Conservation (phyloP, 2,888 invertebrate genomes). For the Theristus sp. region DNA sequence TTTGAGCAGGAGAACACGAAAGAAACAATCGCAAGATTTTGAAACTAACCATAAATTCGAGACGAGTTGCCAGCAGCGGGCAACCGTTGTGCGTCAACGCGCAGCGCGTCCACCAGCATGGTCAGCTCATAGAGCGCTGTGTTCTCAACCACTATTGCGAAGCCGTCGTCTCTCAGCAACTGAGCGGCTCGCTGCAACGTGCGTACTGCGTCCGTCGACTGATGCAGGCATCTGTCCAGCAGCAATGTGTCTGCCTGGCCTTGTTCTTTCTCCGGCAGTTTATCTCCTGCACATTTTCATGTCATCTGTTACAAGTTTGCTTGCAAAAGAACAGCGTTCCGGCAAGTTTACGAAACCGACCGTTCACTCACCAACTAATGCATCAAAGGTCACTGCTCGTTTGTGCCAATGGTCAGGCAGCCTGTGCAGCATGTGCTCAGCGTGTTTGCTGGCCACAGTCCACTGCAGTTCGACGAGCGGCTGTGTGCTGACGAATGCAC, state of each 20-base stretch:
- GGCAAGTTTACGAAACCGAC: too few species aligned
- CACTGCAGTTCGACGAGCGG: background rate
- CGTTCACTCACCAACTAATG: too few species aligned
- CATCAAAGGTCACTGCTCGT: background rate
- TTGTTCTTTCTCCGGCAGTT: background rate
- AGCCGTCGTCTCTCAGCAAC: background rate
- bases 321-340: too few species aligned
- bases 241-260: background rate
- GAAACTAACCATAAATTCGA: background rate
- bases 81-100: background rate
- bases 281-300: too few species aligned
- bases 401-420: background rate
- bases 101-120: background rate
- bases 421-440: background rate
- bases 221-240: background rate
- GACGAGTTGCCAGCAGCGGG: background rate
- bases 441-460: background rate
- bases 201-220: background rate
- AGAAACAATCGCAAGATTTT: too few species aligned
- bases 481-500: background rate
- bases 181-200: background rate
- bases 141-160: background rate
- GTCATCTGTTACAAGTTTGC: too few species aligned
- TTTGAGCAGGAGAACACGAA: too few species aligned
- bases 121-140: background rate